phyloP scores from a whole-genome alignment of 2,888 invertebrate genomes.

The Microdon myrmicae region DNA sequence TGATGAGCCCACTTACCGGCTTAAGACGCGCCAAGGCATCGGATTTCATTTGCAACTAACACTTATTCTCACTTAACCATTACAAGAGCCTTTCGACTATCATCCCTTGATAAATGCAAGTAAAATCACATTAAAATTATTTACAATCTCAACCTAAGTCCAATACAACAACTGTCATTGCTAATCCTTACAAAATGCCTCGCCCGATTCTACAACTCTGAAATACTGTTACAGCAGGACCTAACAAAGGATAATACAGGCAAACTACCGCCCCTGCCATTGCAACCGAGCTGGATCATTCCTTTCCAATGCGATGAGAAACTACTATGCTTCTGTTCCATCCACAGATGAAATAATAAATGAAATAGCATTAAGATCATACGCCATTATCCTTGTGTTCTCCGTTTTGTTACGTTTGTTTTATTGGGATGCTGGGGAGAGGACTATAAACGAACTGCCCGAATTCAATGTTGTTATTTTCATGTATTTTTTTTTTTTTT shows the following conservation, averaged over 20 bases:
- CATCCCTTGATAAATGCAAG: background rate
- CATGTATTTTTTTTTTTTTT: too few relatives aligned
- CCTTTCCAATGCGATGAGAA: slow-evolving; percentile 19
- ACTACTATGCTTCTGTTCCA: slow-evolving; percentile 22
- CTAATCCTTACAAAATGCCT: slow-evolving; percentile 8
- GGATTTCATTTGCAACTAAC: too few relatives aligned
- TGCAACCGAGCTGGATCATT: slow-evolving; percentile 20
- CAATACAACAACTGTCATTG: background rate
- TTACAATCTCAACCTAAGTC: background rate
- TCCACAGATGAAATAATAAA: slow-evolving; percentile 38
- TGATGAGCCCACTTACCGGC: too few relatives aligned
- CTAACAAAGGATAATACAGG: slow-evolving; percentile 20
- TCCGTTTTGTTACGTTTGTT: slow-evolving; percentile 27
- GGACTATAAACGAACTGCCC: slow-evolving; percentile 32
- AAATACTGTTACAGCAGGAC: slow-evolving; percentile 1
- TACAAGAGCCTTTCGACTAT: too few relatives aligned
- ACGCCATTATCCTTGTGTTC: slow-evolving; percentile 30
- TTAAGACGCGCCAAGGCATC: too few relatives aligned
- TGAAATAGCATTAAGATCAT: slow-evolving; percentile 39
- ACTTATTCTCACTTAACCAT: too few relatives aligned
- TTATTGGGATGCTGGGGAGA: too few relatives aligned
- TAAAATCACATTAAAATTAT: background rate
- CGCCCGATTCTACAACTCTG: slow-evolving; percentile 5
- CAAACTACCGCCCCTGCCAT: slow-evolving; percentile 9
- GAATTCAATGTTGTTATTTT: too few relatives aligned